Conservation (phyloP, 2,113 vertebrate species). For the Nipponia nippon region DNA sequence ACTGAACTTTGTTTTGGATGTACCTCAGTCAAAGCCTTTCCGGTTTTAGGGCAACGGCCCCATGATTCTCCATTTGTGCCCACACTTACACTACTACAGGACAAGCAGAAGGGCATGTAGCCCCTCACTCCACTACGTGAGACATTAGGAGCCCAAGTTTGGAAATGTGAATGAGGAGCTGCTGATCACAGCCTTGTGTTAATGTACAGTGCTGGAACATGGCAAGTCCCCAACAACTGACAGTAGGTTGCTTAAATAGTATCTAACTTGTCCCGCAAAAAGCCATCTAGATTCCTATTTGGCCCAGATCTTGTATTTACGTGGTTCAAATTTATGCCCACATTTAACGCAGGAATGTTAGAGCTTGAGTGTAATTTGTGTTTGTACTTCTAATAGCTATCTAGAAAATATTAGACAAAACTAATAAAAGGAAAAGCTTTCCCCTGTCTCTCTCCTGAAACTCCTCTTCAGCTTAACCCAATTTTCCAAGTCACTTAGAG, state of each 20-base stretch:
- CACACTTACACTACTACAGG: not conserved
- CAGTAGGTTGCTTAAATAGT: not conserved
- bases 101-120: not conserved
- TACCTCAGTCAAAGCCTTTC: not conserved
- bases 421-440: slow-evolving; percentile 81
- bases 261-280: not conserved
- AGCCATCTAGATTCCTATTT: not conserved
- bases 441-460: slow-evolving; percentile 70
- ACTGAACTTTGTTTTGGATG: not conserved
- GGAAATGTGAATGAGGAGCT: rapidly evolving
- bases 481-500: slow-evolving; percentile 88
- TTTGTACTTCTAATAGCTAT: slow-evolving; percentile 63
- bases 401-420: slow-evolving; percentile 72
- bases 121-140: rapidly evolving
- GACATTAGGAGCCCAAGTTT: not conserved
- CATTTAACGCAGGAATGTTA: not conserved
- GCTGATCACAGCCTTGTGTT: not conserved
- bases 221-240: not conserved
- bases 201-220: not conserved
- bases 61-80: not conserved
- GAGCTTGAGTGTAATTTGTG: slow-evolving; percentile 52
- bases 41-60: not conserved
- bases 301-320: not conserved
- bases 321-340: not conserved
- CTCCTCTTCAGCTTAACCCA: slow-evolving; percentile 81